Percentiles rank a stretch among this genome's conserved stretches.
Evolutionary conservation across 2,113 vertebrate genomes (phyloP).

Genomic region (Numenius arquata): DNA sequence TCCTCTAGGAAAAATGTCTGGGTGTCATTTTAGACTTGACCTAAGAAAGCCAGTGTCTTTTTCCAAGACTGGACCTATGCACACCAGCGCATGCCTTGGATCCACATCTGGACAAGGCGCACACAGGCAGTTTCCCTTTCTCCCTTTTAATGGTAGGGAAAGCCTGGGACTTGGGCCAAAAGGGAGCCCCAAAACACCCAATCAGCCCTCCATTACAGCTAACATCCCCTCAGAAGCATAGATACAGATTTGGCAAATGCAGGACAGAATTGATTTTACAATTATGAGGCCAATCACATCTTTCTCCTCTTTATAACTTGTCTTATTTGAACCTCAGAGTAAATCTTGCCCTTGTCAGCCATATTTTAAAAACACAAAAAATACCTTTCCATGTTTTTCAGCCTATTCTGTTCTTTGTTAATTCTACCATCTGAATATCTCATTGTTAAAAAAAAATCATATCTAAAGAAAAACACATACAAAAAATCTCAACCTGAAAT

Average conservation of each 20-base stretch:
- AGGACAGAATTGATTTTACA: background rate
- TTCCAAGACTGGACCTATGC: background rate
- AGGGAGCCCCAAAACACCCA: background rate
- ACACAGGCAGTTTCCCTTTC: background rate
- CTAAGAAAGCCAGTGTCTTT: background rate
- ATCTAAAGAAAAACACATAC: background rate
- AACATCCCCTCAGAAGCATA: background rate
- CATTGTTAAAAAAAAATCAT: background rate
- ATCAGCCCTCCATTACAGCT: background rate
- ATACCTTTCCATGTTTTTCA: background rate
- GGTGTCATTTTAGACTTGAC: background rate
- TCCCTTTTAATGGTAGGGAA: background rate
- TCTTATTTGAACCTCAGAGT: background rate
- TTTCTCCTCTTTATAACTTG: background rate
- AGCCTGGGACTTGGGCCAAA: background rate
- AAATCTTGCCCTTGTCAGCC: background rate
- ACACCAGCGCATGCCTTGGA: background rate
- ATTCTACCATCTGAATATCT: background rate
- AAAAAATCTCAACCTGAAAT: background rate
- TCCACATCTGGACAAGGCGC: background rate
- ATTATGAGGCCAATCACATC: background rate
- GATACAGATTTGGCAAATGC: background rate
- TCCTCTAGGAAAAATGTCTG: background rate
- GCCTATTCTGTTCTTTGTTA: background rate
- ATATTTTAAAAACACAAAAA: background rate